Evolutionary conservation across 2,888 invertebrate species (phyloP).

Genomic region (Thereva nobilitata): DNA sequence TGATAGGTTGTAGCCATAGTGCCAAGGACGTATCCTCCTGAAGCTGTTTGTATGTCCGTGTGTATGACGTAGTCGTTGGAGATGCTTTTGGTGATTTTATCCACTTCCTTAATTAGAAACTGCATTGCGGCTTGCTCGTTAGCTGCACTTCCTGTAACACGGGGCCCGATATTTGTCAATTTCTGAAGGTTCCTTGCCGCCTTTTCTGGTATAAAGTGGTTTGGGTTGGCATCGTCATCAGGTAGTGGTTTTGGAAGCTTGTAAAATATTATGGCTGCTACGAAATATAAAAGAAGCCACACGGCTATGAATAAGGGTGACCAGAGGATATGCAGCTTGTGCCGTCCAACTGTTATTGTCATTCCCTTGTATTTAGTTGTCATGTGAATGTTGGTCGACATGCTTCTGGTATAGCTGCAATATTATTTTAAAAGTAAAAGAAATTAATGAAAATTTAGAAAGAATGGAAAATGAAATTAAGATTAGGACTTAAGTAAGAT

Average conservation of each 20-base stretch:
- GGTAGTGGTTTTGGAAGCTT: conserved; percentile 50
- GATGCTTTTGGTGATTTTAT: conserved; percentile 47
- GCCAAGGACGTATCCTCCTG: conserved; percentile 53
- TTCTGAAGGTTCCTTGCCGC: conserved; percentile 67
- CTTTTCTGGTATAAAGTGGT: conserved; percentile 70
- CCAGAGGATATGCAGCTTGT: conserved; percentile 54
- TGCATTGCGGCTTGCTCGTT: conserved; percentile 69
- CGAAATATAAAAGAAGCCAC: conserved; percentile 51
- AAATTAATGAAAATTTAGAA: too few species aligned
- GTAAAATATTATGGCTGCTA: conserved; percentile 52
- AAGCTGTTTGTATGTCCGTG: conserved; percentile 53
- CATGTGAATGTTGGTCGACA: conserved; percentile 12
- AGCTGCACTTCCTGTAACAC: conserved; percentile 71
- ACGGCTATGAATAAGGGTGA: conserved; percentile 51
- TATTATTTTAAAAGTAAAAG: too few species aligned
- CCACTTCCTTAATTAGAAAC: conserved; percentile 52
- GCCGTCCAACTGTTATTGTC: conserved; percentile 37
- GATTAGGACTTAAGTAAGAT: too few species aligned
- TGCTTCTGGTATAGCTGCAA: too few species aligned
- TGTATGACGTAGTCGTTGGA: conserved; percentile 49
- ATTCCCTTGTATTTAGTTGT: conserved; percentile 28
- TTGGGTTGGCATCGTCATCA: conserved; percentile 52
- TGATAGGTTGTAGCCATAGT: conserved; percentile 54
- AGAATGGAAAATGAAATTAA: too few species aligned
- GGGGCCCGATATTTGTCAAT: conserved; percentile 69